These are phyloP conservation scores for Chaenocephalus aceratus DNA, from an alignment of 2,113 vertebrate species.

Conservation along the genomic window DNA sequence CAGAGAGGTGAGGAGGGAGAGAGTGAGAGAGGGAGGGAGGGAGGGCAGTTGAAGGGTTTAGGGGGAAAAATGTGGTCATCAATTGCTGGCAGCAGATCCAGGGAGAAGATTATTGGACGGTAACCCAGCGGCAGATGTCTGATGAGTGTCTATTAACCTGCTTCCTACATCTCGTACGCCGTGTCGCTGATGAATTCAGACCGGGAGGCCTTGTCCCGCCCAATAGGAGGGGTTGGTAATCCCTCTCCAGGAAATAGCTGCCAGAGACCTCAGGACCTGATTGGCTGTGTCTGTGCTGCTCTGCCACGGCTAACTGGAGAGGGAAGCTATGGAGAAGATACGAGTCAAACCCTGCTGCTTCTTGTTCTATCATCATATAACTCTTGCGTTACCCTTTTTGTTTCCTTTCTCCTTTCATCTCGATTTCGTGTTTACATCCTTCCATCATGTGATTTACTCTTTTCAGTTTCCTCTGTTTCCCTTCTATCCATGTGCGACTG, in stretches of 20 bases:
- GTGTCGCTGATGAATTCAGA: constrained; percentile 84
- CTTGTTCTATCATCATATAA: constrained; percentile 41
- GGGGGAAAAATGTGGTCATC: constrained; percentile 83
- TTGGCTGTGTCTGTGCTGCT: constrained; percentile 71
- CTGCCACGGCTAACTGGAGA: constrained; percentile 74
- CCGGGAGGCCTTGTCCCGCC: constrained; percentile 84
- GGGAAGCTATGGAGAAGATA: constrained; percentile 57
- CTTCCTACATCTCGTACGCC: constrained; percentile 83
- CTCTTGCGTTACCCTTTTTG: constrained; percentile 24
- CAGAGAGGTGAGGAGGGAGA: constrained; percentile 41
- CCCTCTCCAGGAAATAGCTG: constrained; percentile 79
- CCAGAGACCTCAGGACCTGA: constrained; percentile 76
- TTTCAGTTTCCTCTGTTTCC: background rate
- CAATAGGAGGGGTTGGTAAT: constrained; percentile 85
- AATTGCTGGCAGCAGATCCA: constrained; percentile 86
- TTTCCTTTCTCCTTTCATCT: constrained; percentile 12
- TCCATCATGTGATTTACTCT: background rate
- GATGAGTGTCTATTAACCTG: constrained; percentile 90
- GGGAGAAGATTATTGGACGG: constrained; percentile 86
- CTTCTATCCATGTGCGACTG: background rate
- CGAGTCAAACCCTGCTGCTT: constrained; percentile 69
- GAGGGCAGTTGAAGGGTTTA: constrained; percentile 72
- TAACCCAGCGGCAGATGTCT: constrained; percentile 87
- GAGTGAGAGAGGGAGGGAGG: constrained; percentile 38
- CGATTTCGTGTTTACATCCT: constrained; percentile 17